Base-by-base conservation (phyloP, 2,797 vertebrate genomes). In the Darevskia nairensis region DNA sequence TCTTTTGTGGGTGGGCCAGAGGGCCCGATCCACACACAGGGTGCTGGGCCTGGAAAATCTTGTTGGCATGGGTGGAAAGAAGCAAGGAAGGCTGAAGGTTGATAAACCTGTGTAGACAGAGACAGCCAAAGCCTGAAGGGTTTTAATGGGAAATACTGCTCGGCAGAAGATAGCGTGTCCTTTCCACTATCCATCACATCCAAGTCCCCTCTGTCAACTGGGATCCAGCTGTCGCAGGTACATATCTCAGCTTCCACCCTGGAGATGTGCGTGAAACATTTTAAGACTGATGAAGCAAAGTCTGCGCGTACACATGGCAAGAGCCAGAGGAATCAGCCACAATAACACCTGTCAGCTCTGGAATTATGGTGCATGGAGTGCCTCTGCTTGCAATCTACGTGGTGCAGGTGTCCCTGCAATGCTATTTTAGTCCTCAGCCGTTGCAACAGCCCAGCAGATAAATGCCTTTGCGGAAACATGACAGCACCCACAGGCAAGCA, bases 131-230 rank as follows among this genome's bases (percentile, higher is more conserved):
- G 21, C 29, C 59, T 35, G 44, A 41, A 32, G 8, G 46, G 23
- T 6, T 74, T 6, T 6, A 35, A 72, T 6, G 21, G 23, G 8
- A 21, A 55, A 75, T 55, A 29, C 15, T 6, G 19, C 68, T 84
- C 29, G 39, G 69, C 10, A 72, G 68, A 27, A 55, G 23, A 17
- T 17, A 27, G 2, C 8, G 13, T 79, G 75, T n/a, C 61, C 29
- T 8, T 80, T 85, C 44, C 89, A 89, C 50, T 10, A 91, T 93
- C 93, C 91, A 94, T 94, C 90, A 94, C 59, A 39, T 71, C 74
- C 15, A 76, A 32, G 91, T 46, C 27, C 50, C 11, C 74, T 6
- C 27, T 92, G 89, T 80, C 90, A 92, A 19, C 50, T 50, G 44
- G 61, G 86, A 91, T 32, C 91, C 76, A 0, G 82, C 84, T 93